A percentile compares a stretch with the other conserved stretches of the same genome.
phyloP scores from a whole-genome alignment of 2,888 invertebrate genomes.

The Acronicta aceris region DNA sequence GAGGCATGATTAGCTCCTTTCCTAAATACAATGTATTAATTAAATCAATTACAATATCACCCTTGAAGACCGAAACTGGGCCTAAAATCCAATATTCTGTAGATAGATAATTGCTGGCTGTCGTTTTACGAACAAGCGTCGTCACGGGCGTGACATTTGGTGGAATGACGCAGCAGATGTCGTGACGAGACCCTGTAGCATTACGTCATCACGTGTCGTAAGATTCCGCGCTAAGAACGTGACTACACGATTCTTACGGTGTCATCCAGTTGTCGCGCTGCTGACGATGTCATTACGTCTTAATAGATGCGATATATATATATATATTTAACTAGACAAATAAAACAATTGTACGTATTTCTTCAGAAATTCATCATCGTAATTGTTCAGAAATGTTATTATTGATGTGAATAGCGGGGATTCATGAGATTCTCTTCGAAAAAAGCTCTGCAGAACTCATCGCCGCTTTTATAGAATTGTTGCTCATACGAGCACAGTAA shows the following conservation, averaged over 20 bases:
- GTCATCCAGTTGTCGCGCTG: conserved; percentile 49
- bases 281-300: conserved; percentile 46
- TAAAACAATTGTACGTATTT: conserved; percentile 23
- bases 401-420: conserved; percentile 40
- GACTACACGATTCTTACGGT: conserved; percentile 49
- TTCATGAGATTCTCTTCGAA: conserved; percentile 37
- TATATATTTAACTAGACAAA: conserved; percentile 20
- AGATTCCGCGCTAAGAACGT: conserved; percentile 45
- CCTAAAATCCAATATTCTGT: conserved; percentile 34
- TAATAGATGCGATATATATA: background rate
- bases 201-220: conserved; percentile 54
- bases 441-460: conserved; percentile 38
- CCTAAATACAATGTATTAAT: background rate
- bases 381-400: conserved; percentile 44
- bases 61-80: background rate
- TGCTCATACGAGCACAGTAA: conserved; percentile 19
- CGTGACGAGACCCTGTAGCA: conserved; percentile 37
- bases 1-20: background rate
- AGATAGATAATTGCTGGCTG: conserved; percentile 48
- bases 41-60: background rate
- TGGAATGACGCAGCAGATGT: conserved; percentile 51
- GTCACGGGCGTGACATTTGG: conserved; percentile 57
- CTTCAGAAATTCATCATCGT: conserved; percentile 9
- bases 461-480: conserved; percentile 38
- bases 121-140: conserved; percentile 44